phyloP scores from a whole-genome alignment of 2,113 vertebrate genomes.

The Calidris pygmaea region DNA sequence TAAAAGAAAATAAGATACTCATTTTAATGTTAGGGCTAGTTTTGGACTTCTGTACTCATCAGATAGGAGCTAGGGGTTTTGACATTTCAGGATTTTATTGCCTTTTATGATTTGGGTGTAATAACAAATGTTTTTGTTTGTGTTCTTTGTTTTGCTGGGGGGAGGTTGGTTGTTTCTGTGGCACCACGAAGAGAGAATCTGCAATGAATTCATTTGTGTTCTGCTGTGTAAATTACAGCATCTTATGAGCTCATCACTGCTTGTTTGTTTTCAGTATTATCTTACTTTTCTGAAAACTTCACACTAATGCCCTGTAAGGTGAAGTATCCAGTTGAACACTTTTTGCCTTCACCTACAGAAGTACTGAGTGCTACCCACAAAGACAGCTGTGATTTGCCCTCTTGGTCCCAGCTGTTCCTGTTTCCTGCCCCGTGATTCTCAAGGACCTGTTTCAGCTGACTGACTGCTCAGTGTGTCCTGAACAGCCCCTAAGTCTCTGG shows the following conservation, averaged over 20 bases:
- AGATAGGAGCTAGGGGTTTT: background rate
- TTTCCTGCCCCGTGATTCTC: background rate
- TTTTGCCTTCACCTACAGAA: background rate
- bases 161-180: background rate
- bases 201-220: background rate
- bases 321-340: background rate
- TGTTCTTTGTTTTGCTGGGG: background rate
- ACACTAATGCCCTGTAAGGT: background rate
- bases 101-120: background rate
- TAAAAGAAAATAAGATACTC: background rate
- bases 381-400: background rate
- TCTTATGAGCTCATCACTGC: background rate
- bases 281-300: background rate
- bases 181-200: background rate
- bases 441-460: background rate
- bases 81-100: background rate
- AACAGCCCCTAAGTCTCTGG: background rate
- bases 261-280: background rate
- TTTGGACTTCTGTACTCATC: background rate
- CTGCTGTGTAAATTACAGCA: background rate
- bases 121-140: background rate
- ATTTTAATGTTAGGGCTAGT: background rate
- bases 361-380: background rate
- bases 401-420: background rate
- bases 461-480: background rate